phyloP scores from a whole-genome alignment of 2,888 invertebrate genomes.

The Nomada ferruginata region DNA sequence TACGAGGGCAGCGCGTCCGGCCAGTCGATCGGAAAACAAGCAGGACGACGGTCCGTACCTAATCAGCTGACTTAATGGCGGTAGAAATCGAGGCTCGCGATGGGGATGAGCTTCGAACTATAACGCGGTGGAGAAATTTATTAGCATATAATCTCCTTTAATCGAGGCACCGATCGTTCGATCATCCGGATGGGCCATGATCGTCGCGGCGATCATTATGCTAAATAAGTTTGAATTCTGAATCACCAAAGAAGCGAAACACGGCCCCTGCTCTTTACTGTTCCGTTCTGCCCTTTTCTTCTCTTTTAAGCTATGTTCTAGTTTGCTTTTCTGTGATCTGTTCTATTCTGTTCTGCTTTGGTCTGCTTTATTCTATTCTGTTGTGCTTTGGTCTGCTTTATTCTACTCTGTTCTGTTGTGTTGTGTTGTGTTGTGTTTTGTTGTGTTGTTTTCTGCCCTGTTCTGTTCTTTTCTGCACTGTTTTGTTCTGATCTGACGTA shows the following conservation, averaged over 20 bases:
- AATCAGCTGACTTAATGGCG: slow-evolving; percentile 65
- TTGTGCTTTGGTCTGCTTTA: too few relatives aligned
- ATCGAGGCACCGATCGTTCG: slow-evolving; percentile 59
- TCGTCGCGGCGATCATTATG: slow-evolving; percentile 61
- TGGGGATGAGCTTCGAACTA: slow-evolving; percentile 14
- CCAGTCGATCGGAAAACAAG: slow-evolving; percentile 58
- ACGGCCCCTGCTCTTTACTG: slow-evolving; percentile 12
- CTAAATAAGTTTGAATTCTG: slow-evolving; percentile 60
- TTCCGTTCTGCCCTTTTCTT: neutral
- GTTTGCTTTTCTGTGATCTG: too few relatives aligned
- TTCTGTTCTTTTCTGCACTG: neutral
- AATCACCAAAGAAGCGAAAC: slow-evolving; percentile 41
- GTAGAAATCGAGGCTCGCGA: slow-evolving; percentile 48
- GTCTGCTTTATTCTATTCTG: too few relatives aligned
- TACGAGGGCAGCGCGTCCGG: slow-evolving; percentile 55
- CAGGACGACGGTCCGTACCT: slow-evolving; percentile 57
- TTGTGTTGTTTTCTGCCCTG: too few relatives aligned
- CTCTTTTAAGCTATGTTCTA: too few relatives aligned
- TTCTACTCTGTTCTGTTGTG: too few relatives aligned
- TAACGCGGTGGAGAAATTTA: slow-evolving; percentile 52
- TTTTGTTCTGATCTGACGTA: neutral
- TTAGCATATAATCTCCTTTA: slow-evolving; percentile 68
- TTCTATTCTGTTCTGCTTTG: too few relatives aligned
- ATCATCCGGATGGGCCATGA: slow-evolving; percentile 43
- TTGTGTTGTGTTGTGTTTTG: too few relatives aligned